These are phyloP conservation scores for Drosophila robusta DNA, from an alignment of 2,888 invertebrate species.

Conservation along the genomic window DNA sequence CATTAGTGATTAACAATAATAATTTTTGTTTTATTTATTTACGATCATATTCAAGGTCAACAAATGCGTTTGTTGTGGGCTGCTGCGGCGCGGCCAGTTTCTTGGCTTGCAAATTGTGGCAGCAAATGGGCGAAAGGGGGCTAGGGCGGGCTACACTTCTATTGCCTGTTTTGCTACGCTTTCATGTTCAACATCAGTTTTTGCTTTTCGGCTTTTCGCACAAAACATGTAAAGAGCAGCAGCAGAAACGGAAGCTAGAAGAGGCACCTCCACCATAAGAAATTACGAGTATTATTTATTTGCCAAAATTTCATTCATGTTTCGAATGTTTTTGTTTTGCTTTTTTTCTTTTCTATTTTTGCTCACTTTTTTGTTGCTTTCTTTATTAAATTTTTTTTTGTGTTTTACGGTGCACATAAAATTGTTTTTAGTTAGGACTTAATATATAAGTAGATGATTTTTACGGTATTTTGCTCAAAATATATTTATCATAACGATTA, in stretches of 20 bases:
- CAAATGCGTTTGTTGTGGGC: conserved; percentile 62
- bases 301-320: conserved; percentile 73
- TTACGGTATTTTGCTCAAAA: conserved; percentile 30
- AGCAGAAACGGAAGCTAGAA: conserved; percentile 25
- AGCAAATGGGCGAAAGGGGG: background rate
- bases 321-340: conserved; percentile 53
- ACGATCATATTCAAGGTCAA: conserved; percentile 65
- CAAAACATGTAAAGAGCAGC: conserved; percentile 31
- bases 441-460: conserved; percentile 28
- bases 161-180: conserved; percentile 20
- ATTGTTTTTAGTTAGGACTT: conserved; percentile 45
- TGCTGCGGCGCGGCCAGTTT: background rate
- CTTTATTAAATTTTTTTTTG: conserved; percentile 13
- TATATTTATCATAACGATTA: conserved; percentile 41
- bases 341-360: conserved; percentile 22
- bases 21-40: conserved; percentile 62
- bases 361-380: conserved; percentile 6
- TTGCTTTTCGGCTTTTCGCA: conserved; percentile 12
- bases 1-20: conserved; percentile 69
- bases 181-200: conserved; percentile 43
- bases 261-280: conserved; percentile 16
- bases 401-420: conserved; percentile 29
- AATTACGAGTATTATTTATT: conserved; percentile 63
- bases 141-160: background rate
- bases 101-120: conserved; percentile 5